phyloP scores from a whole-genome alignment of 2,797 vertebrate genomes.

The Hydrophis major region DNA sequence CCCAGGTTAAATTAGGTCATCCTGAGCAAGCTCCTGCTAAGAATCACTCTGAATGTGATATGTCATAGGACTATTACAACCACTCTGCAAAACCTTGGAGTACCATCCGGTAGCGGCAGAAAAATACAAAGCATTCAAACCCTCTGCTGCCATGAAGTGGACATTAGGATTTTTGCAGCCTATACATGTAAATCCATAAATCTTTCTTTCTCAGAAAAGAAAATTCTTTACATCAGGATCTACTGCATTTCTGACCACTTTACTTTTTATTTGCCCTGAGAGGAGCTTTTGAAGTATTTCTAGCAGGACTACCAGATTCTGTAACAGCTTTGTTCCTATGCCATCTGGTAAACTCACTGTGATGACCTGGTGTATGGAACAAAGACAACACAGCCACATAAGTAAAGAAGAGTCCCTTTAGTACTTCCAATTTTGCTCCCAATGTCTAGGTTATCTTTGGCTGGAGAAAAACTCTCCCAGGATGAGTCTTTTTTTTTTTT shows the following conservation, averaged over 20 bases:
- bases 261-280: not conserved
- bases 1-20: constrained; percentile 16
- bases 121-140: not conserved
- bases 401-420: no score
- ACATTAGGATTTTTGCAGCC: not conserved
- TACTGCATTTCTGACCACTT: not conserved
- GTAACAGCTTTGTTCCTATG: not conserved
- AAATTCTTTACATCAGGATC: not conserved
- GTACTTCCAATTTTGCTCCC: no score
- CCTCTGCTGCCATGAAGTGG: not conserved
- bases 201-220: not conserved
- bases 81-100: not conserved
- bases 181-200: not conserved
- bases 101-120: not conserved
- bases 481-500: no score
- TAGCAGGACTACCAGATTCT: not conserved
- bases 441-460: no score
- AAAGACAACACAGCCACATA: no score
- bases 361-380: no score
- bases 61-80: not conserved
- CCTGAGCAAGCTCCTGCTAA: not conserved
- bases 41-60: not conserved
- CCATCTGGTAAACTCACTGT: not conserved
- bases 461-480: no score
- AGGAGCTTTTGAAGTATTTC: not conserved